Evolutionary conservation across 2,797 vertebrate genomes (phyloP).

Genomic region (Gymnoscopelus microlampas): DNA sequence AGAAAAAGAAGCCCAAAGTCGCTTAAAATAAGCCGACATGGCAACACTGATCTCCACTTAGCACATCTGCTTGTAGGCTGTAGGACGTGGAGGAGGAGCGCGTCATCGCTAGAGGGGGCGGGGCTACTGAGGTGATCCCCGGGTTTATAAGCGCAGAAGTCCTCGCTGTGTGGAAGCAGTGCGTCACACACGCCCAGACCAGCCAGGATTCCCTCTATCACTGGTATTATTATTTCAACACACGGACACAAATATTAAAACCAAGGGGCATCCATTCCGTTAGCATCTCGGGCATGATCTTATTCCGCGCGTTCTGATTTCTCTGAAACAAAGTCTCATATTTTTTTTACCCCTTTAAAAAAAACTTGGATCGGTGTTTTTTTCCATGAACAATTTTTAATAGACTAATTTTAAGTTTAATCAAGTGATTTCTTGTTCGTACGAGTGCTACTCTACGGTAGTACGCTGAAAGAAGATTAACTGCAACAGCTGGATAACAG

Average conservation of each 20-base stretch:
- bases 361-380: constrained; percentile 2
- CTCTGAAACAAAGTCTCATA: background rate
- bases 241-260: constrained; percentile 23
- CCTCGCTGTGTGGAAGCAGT: constrained; percentile 76
- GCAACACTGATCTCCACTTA: too few relatives aligned
- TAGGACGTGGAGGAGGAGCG: constrained; percentile 71
- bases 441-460: background rate
- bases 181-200: constrained; percentile 87
- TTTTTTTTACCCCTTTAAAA: constrained; percentile 17
- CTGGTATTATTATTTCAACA: constrained; percentile 28
- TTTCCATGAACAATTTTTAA: background rate
- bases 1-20: too few relatives aligned
- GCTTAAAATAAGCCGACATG: too few relatives aligned
- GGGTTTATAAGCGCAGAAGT: constrained; percentile 90
- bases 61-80: constrained; percentile 26
- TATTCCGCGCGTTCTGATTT: background rate
- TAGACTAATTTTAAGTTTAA: background rate
- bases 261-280: background rate
- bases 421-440: background rate
- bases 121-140: constrained; percentile 89
- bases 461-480: constrained; percentile 25
- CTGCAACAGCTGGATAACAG: constrained; percentile 49
- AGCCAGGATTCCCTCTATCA: constrained; percentile 68
- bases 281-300: constrained; percentile 8
- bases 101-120: constrained; percentile 82